Base-by-base conservation (phyloP, 1,140 invertebrate genomes). In the Pogonus chalceus region DNA sequence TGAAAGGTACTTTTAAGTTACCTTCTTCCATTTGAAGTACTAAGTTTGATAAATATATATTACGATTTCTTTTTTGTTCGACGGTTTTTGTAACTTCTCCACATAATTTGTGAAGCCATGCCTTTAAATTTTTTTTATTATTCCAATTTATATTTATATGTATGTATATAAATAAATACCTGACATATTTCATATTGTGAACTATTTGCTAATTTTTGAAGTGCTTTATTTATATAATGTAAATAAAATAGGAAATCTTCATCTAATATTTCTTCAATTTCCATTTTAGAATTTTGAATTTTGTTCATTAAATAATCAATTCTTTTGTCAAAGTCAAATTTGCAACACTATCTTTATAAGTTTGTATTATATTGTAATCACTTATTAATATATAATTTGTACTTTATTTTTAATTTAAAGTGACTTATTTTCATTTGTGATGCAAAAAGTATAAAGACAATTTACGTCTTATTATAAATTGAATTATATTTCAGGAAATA, bases 231-330 rank as follows among this genome's bases (percentile, higher is more conserved):
- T 1, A 65, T 65, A 49, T 70, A 70, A 51, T 65, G 64, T 22
- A 69, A 58, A 52, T 71, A 72, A 43, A 70, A 69, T 1, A 72
- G 56, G 46, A 69, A 73, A 63, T 73, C 69, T 52, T 69, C 60
- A 52, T 73, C 70, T 21, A 73, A 56, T 61, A 65, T 67, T 16
- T 62, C 60, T 63, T 69, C 69, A 4, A 64, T 52, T 49, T 68
- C 63, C 62, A 65, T 63, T 54, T 55, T n/a, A n/a, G n/a, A n/a
- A n/a, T n/a, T n/a, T n/a, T n/a, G n/a, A n/a, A n/a, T n/a, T n/a
- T n/a, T n/a, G n/a, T n/a, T n/a, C n/a, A n/a, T n/a, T n/a, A n/a
- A n/a, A n/a, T n/a, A n/a, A n/a, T n/a, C n/a, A n/a, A n/a, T n/a
- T n/a, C n/a, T n/a, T n/a, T n/a, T n/a, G n/a, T n/a, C n/a, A n/a